Evolutionary conservation across 2,797 vertebrate genomes (phyloP).

Genomic region (Tinamus major): DNA sequence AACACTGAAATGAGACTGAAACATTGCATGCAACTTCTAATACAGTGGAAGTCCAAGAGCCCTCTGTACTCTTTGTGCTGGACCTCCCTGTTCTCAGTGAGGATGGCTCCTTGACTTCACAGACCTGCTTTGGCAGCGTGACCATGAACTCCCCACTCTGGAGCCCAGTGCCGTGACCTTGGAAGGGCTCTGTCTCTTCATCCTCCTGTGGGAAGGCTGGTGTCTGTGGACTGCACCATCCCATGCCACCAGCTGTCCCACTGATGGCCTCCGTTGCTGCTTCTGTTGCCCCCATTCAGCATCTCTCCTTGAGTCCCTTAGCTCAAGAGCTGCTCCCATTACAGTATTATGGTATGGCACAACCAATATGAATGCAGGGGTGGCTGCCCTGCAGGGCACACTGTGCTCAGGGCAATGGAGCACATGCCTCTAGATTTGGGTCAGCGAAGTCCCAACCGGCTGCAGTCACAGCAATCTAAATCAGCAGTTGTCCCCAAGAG

Average conservation of each 20-base stretch:
- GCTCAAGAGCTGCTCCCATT: neutral
- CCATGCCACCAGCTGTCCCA: neutral
- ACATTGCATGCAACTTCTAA: neutral
- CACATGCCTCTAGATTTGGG: neutral
- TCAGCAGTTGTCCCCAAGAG: neutral
- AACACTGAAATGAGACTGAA: neutral
- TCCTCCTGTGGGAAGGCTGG: neutral
- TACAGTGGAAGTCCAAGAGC: neutral
- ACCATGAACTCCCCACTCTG: neutral
- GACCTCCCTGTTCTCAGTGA: neutral
- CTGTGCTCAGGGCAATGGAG: neutral
- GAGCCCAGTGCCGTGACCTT: neutral
- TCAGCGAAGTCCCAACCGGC: neutral
- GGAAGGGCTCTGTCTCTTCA: neutral
- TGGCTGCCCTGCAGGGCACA: neutral
- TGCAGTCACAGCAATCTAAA: neutral
- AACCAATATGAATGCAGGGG: neutral
- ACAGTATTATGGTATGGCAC: neutral
- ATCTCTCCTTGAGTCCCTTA: neutral
- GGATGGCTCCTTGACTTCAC: neutral
- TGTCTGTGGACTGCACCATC: neutral
- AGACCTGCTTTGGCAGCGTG: neutral
- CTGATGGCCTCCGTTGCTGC: neutral
- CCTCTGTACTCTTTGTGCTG: neutral
- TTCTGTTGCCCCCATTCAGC: neutral